A percentile compares a stretch with the other conserved stretches of the same genome.
These are phyloP conservation scores for Nineta flava DNA, from an alignment of 2,888 invertebrate genomes.

Conservation along the genomic window DNA sequence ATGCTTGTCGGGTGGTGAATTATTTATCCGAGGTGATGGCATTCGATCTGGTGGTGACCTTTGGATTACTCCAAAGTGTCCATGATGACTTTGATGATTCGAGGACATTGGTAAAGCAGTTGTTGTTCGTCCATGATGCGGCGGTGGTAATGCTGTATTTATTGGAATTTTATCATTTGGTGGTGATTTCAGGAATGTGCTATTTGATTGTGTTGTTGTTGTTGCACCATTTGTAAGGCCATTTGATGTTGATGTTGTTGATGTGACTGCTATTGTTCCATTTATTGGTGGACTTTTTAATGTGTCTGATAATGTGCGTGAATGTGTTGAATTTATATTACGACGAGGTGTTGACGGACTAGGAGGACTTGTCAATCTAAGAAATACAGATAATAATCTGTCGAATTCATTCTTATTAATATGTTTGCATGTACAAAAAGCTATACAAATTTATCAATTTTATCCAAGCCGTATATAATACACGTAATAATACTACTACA, in stretches of 20 bases:
- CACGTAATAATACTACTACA: too few species aligned
- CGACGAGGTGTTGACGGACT: neutral
- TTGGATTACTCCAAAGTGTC: constrained; percentile 2
- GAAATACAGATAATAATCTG: constrained; percentile 3
- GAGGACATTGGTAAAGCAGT: constrained; percentile 1
- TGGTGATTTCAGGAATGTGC: constrained; percentile 6
- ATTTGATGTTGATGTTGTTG: neutral
- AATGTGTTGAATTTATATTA: neutral
- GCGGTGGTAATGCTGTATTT: constrained; percentile 6
- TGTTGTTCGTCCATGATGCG: constrained; percentile 5
- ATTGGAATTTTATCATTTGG: constrained; percentile 7
- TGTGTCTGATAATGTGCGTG: neutral
- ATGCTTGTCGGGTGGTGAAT: constrained; percentile 16
- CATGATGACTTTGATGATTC: constrained; percentile 1
- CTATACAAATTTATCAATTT: too few species aligned
- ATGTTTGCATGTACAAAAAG: too few species aligned
- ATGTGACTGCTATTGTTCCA: neutral
- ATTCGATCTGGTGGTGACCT: constrained; percentile 2
- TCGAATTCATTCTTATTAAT: neutral
- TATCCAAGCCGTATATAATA: too few species aligned
- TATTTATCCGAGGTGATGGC: neutral
- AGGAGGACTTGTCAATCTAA: constrained; percentile 2
- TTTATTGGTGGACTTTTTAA: neutral
- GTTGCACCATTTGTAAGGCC: constrained; percentile 15
- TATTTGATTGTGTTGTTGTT: constrained; percentile 9